phyloP scores from a whole-genome alignment of 2,888 invertebrate genomes.

The Craniophora ligustri region DNA sequence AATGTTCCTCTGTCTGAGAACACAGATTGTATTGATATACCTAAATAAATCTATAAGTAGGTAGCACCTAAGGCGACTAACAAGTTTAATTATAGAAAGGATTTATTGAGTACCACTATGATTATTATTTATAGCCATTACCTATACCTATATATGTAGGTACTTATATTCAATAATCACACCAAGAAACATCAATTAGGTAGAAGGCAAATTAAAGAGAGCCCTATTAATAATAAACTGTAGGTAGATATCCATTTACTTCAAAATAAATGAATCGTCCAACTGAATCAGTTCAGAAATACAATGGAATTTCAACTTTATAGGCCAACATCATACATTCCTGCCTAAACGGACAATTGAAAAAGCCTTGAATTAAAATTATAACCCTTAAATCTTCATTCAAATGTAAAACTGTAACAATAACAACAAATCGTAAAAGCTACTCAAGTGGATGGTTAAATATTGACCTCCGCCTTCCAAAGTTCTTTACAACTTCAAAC shows the following conservation, averaged over 20 bases:
- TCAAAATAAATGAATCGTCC: no score
- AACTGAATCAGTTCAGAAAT: no score
- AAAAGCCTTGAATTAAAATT: constrained; percentile 48
- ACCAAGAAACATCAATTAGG: no score
- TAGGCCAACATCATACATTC: constrained; percentile 2
- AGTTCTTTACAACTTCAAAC: constrained; percentile 52
- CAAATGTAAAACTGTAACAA: constrained; percentile 75
- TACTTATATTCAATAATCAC: no score
- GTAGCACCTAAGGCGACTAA: neutral
- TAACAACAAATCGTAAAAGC: constrained; percentile 84
- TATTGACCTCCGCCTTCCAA: constrained; percentile 76
- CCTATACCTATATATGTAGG: no score
- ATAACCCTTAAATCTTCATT: constrained; percentile 58
- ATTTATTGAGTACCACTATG: no score
- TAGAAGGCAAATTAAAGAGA: no score
- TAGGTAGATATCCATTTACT: no score
- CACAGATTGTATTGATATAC: neutral
- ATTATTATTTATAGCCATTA: no score
- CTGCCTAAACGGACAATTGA: constrained; percentile 30
- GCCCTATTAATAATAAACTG: no score
- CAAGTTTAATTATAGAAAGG: no score
- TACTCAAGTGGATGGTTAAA: constrained; percentile 69
- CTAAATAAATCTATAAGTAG: neutral
- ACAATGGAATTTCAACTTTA: neutral
- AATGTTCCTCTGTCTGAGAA: constrained; percentile 31